Percentiles rank a stretch among this genome's conserved stretches.
phyloP scores from a whole-genome alignment of 2,888 invertebrate species.

The Tethea ocularis region DNA sequence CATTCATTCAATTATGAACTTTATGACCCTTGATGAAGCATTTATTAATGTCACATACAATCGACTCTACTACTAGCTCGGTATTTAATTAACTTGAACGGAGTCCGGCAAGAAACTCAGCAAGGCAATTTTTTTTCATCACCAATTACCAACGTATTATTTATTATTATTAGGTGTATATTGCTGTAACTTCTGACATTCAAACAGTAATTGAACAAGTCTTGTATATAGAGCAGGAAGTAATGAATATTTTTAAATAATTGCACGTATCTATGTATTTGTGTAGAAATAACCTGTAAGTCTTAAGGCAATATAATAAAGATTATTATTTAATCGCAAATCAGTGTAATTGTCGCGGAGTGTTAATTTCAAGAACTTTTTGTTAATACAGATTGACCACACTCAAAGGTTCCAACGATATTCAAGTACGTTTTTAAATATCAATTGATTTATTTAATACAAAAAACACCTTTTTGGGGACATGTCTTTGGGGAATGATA shows the following conservation, averaged over 20 bases:
- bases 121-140: too few species aligned
- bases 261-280: conserved; percentile 19
- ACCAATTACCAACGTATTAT: too few species aligned
- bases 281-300: background rate
- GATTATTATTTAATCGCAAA: background rate
- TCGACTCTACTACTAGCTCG: too few species aligned
- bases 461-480: too few species aligned
- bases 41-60: too few species aligned
- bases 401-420: background rate
- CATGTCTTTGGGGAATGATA: too few species aligned
- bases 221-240: conserved; percentile 40
- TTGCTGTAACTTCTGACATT: conserved; percentile 30
- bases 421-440: too few species aligned
- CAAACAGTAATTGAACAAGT: conserved; percentile 30
- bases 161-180: background rate
- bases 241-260: conserved; percentile 18
- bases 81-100: too few species aligned
- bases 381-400: background rate
- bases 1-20: too few species aligned
- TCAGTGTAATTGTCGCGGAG: background rate
- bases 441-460: too few species aligned
- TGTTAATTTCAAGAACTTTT: background rate
- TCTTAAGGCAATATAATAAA: background rate
- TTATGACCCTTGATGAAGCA: too few species aligned
- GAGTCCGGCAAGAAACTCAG: too few species aligned